Conservation (phyloP, 2,888 invertebrate genomes). For the Drosophila nigritarsus region DNA sequence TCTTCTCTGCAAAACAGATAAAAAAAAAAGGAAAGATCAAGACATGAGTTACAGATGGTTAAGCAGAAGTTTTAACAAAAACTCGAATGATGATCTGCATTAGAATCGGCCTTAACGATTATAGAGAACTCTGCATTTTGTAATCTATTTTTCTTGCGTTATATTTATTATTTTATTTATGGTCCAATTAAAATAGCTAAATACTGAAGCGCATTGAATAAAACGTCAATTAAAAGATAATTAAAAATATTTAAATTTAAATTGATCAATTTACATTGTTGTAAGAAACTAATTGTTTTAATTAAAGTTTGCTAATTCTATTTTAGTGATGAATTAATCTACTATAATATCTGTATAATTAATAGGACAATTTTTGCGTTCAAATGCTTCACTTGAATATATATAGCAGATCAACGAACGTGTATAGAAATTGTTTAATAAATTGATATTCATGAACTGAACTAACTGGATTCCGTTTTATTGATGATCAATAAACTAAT, state of each 20-base stretch:
- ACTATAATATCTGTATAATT: background rate
- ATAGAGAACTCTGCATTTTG: background rate
- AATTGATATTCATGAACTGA: background rate
- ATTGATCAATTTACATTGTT: background rate
- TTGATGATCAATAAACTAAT: conserved; percentile 18
- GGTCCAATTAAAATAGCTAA: too few relatives aligned
- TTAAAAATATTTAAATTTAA: background rate
- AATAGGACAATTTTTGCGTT: background rate
- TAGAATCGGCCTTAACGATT: background rate
- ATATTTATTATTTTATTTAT: background rate
- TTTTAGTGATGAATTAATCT: conserved; percentile 6
- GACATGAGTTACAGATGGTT: conserved; percentile 23
- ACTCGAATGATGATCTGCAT: background rate
- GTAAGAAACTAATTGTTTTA: background rate
- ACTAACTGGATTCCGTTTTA: background rate
- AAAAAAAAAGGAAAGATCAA: conserved; percentile 5
- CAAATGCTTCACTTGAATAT: background rate
- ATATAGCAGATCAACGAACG: background rate
- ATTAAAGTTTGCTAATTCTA: background rate
- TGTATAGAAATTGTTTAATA: background rate
- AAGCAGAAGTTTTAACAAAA: conserved; percentile 5
- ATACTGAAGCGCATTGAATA: background rate
- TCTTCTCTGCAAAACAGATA: conserved; percentile 91
- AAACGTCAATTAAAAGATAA: background rate
- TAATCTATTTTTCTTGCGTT: background rate